Percentiles rank a stretch among this genome's conserved stretches.
Evolutionary conservation across 2,888 invertebrate genomes (phyloP).

Genomic region (Mesoligia furuncula): DNA sequence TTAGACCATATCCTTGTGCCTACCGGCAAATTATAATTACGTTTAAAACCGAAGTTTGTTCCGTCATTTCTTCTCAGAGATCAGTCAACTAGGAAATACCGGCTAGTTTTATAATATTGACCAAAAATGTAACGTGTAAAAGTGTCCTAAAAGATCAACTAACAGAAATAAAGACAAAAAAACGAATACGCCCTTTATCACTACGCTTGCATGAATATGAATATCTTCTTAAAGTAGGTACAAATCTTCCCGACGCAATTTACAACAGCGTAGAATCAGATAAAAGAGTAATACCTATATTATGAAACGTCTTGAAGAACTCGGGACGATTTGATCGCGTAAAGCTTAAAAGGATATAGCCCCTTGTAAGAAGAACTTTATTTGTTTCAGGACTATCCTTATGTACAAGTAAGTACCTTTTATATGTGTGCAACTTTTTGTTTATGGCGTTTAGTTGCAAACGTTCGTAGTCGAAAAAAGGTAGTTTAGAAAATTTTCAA

Average conservation of each 20-base stretch:
- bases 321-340: constrained; percentile 6
- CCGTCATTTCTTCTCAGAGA: neutral
- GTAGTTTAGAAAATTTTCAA: neutral
- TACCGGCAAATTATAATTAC: too few species aligned
- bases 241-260: constrained; percentile 13
- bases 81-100: neutral
- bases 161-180: neutral
- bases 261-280: constrained; percentile 9
- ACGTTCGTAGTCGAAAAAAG: neutral
- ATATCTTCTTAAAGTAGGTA: constrained; percentile 11
- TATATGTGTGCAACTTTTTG: neutral
- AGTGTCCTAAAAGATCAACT: too few species aligned
- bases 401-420: neutral
- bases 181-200: neutral
- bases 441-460: neutral
- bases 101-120: too few species aligned
- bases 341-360: neutral
- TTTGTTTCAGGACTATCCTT: neutral
- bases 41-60: neutral
- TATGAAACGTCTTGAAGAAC: constrained; percentile 22
- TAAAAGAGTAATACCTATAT: constrained; percentile 22
- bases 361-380: neutral
- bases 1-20: neutral
- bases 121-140: too few species aligned
- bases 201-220: neutral